Base-by-base conservation (phyloP, 2,797 vertebrate genomes). In the Coendou prehensilis region DNA sequence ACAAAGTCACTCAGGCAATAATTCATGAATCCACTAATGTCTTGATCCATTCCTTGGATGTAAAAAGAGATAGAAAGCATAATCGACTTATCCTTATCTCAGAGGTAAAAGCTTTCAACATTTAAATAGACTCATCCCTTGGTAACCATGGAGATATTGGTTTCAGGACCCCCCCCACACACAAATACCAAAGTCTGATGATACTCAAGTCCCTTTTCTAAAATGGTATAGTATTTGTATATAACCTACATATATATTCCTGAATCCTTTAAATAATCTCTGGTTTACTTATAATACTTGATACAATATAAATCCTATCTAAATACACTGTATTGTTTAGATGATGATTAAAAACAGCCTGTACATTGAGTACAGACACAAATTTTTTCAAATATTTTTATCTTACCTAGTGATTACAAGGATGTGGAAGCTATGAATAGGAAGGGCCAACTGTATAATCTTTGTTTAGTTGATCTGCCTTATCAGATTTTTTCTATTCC, bases 401-500 rank as follows among this genome's bases (percentile, higher is more conserved):
- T 47, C 26, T 28, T 47, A 17, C 8, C 28, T 17, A 45, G 14
- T 83, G 26, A 83, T 18, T 47, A 18, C 17, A 30, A 83, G 80
- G 41, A 63, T 33, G 15, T 47, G 59, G 28, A 63, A 83, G 26
- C 81, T 2, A 30, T 14, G n/a, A 41, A 63, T 47, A 47, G 9
- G 17, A 15, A 63, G 14, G 14, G 41, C 41, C 15, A 63, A 47
- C 26, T 63, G 1, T 22, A 63, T 33, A 37, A 69, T 47, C 33
- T 86, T 71, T 86, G 14, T 45, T 80, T 91, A 84, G n/a, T n/a
- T 78, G 6, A 76, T 78, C 61, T 30, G 76, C n/a, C 69, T 61
- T 95, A 88, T 78, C 54, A 63, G 61, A 79, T 79, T 89, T 89
- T n/a, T 54, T 89, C 45, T 71, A 9, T 89, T 93, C 22, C 61